Evolutionary conservation across 2,797 vertebrate species (phyloP).

Genomic region (Cryptoprocta ferox): DNA sequence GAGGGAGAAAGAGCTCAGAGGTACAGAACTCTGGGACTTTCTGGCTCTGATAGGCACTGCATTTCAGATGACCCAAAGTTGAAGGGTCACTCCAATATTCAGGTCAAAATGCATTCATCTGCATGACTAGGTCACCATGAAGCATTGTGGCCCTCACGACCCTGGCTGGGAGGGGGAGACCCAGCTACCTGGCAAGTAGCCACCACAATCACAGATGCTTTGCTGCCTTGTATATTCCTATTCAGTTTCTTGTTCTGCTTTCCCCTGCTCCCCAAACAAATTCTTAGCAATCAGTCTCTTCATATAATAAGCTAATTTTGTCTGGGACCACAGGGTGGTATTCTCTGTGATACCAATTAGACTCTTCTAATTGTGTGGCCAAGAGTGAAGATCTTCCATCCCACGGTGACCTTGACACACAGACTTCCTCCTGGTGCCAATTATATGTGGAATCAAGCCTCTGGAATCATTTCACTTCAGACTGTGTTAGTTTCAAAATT

Average conservation of each 20-base stretch:
- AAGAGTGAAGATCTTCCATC: background rate
- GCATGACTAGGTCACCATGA: background rate
- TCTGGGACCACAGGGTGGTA: background rate
- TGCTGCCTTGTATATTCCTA: background rate
- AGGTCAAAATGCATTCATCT: background rate
- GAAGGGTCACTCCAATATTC: background rate
- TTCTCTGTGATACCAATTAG: background rate
- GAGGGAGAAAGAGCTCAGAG: background rate
- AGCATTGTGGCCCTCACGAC: background rate
- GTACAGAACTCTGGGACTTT: background rate
- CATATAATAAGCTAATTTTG: background rate
- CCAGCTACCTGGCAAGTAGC: background rate
- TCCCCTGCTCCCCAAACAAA: background rate
- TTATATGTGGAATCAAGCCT: background rate
- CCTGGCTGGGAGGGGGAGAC: background rate
- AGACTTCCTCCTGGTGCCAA: background rate
- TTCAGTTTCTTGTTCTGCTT: background rate
- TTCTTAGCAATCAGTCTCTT: background rate
- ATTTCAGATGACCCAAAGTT: background rate
- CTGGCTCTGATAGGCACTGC: background rate
- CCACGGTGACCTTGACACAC: background rate
- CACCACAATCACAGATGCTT: background rate
- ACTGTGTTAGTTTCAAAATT: constrained; percentile 1
- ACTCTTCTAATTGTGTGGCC: background rate
- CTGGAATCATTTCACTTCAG: background rate